Evolutionary conservation across 2,113 vertebrate species (phyloP), one percentile per base, ranked within the genome.

Genomic region (Nematolebias whitei): DNA sequence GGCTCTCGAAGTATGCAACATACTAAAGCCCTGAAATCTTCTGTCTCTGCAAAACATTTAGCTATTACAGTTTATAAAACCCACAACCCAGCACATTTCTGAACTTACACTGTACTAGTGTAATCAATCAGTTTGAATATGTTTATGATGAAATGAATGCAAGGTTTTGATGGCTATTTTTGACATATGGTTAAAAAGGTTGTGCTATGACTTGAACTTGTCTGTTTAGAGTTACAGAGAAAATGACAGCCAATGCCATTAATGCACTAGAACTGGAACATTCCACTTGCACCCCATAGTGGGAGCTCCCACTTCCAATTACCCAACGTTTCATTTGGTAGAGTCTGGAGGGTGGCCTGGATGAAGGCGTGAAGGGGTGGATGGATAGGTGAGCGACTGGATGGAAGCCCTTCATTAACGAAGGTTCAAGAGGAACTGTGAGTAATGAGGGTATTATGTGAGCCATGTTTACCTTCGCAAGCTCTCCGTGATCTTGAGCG

Each of bases 251-350:
- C 59, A 35, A 29, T 68, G 80, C 79, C 74, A 80, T 86, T 79
- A 86, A 85, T 68, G 68, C 56, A 76, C 67, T 47, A 78, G 43
- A 83, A 77, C 68, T 84, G 79, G 77, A 76, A 84, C 78, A 79
- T 85, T 80, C 81, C 78, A 79, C 78, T 63, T 72, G 71, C 76
- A 84, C 61, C 81, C 83, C 71, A 82, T 88, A 86, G 88, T 78
- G 78, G 74, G 85, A 87, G 76, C 76, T 83, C 86, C 74, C 78
- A 78, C 77, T 67, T 61, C 79, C 82, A 87, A 89, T 86, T 79
- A 90, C 55, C 76, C 73, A 49, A 41, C 22, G 22, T 77, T 75
- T 67, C 67, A 80, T 53, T 75, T 63, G 53, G 68, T 61, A 22
- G 69, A 63, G 45, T 76, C 53, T 78, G 76, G 74, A 69, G 48